phyloP scores from a whole-genome alignment of 2,888 invertebrate species.

The Pyralis farinalis region DNA sequence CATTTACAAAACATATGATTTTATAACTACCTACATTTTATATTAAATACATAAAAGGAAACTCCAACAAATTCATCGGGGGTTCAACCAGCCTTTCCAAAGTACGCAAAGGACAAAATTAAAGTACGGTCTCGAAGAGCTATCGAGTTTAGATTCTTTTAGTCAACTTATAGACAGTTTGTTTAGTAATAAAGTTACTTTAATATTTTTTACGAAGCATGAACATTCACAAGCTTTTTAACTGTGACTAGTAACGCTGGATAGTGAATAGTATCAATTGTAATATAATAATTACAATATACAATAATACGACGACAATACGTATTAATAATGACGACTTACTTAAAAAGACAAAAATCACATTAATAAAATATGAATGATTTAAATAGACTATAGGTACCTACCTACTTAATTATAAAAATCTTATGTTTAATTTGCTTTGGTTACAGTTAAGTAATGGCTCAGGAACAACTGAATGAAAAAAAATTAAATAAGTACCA shows the following conservation, averaged over 20 bases:
- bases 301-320: background rate
- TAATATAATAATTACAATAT: background rate
- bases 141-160: too few species aligned
- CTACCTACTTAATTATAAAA: constrained; percentile 21
- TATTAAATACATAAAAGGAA: too few species aligned
- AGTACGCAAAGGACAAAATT: too few species aligned
- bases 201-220: background rate
- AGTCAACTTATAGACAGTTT: too few species aligned
- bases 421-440: constrained; percentile 45
- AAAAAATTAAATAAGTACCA: constrained; percentile 1
- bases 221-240: background rate
- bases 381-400: constrained; percentile 11
- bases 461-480: constrained; percentile 18
- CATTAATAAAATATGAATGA: constrained; percentile 3
- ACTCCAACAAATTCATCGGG: too few species aligned
- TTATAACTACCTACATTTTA: too few species aligned
- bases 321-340: constrained; percentile 5
- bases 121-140: too few species aligned
- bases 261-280: background rate
- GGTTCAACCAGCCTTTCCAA: too few species aligned
- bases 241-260: constrained; percentile 22
- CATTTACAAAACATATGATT: too few species aligned
- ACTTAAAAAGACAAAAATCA: constrained; percentile 8
- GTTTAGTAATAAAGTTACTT: too few species aligned
- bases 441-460: constrained; percentile 29